A percentile compares a stretch with the other conserved stretches of the same genome.
Evolutionary conservation across 2,113 vertebrate species (phyloP).

Genomic region (Bettongia penicillata): DNA sequence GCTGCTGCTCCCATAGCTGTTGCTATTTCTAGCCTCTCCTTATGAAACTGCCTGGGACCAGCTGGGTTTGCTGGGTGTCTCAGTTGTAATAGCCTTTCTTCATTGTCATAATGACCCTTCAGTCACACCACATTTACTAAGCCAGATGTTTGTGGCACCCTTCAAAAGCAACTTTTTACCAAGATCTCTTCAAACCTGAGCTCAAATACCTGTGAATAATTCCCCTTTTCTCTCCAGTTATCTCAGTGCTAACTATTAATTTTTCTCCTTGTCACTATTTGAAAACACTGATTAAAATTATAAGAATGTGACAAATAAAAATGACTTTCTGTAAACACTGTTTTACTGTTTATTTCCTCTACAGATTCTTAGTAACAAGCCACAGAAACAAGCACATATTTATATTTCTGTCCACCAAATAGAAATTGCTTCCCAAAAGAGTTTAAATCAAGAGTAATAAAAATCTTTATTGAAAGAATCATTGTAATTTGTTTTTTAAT

Average conservation of each 20-base stretch:
- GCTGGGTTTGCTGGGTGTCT: accelerated
- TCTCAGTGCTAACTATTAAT: neutral
- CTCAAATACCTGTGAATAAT: slow-evolving; percentile 57
- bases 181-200: slow-evolving; percentile 35
- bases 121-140: neutral
- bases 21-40: slow-evolving; percentile 52
- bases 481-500: slow-evolving; percentile 16
- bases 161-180: slow-evolving; percentile 14
- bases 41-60: neutral
- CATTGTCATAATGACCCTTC: accelerated
- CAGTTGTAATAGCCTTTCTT: accelerated
- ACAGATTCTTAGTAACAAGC: neutral
- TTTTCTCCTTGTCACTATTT: slow-evolving; percentile 15
- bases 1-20: slow-evolving; percentile 18
- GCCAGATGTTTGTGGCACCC: neutral
- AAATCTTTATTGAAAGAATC: slow-evolving; percentile 45
- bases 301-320: slow-evolving; percentile 42
- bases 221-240: slow-evolving; percentile 39
- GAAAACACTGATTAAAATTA: slow-evolving; percentile 3
- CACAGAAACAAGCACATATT: slow-evolving; percentile 39
- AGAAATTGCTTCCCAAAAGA: slow-evolving; percentile 34
- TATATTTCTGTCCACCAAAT: neutral
- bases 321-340: neutral
- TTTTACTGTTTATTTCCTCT: neutral
- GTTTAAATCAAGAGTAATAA: slow-evolving; percentile 50